Evolutionary conservation across 2,888 invertebrate genomes (phyloP).

Genomic region (Timema podura): DNA sequence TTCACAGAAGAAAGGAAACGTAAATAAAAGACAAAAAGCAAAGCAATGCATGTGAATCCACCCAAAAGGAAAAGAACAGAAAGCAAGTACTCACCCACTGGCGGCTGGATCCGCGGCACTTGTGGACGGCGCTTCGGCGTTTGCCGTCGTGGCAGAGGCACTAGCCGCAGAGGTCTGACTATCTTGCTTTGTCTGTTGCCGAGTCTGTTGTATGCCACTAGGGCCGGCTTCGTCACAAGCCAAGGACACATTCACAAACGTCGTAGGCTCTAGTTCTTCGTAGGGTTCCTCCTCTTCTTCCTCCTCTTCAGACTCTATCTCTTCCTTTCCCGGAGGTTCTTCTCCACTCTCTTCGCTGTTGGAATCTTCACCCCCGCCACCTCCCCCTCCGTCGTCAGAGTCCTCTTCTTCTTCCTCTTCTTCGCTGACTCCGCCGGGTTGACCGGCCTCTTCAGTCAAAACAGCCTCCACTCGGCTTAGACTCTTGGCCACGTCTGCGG

Average conservation of each 20-base stretch:
- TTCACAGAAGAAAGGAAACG: not conserved
- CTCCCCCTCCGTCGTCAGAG: slow-evolving; percentile 23
- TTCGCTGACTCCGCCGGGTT: slow-evolving; percentile 16
- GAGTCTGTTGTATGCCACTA: slow-evolving; percentile 41
- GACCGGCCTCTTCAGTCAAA: slow-evolving; percentile 19
- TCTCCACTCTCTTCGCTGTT: slow-evolving; percentile 28
- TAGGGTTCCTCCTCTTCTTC: slow-evolving; percentile 43
- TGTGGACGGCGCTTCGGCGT: slow-evolving; percentile 1
- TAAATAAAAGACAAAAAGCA: not conserved
- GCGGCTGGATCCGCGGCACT: slow-evolving; percentile 13
- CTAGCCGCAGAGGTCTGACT: not conserved
- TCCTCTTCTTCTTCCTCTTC: slow-evolving; percentile 26
- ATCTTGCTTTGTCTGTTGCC: not conserved
- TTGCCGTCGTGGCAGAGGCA: not conserved
- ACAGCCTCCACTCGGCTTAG: slow-evolving; percentile 27
- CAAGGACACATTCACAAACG: slow-evolving; percentile 44
- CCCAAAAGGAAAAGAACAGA: slow-evolving; percentile 16
- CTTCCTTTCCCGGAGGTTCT: slow-evolving; percentile 25
- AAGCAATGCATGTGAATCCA: slow-evolving; percentile 25
- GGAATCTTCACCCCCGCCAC: slow-evolving; percentile 25
- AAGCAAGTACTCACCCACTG: slow-evolving; percentile 30
- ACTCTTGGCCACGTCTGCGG: slow-evolving; percentile 27
- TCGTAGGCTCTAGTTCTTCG: slow-evolving; percentile 43
- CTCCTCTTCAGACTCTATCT: slow-evolving; percentile 36
- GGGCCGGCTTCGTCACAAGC: slow-evolving; percentile 46